Evolutionary conservation across 2,113 vertebrate genomes (phyloP), one percentile per base, ranked within the genome.

Genomic region (Serinus canaria): DNA sequence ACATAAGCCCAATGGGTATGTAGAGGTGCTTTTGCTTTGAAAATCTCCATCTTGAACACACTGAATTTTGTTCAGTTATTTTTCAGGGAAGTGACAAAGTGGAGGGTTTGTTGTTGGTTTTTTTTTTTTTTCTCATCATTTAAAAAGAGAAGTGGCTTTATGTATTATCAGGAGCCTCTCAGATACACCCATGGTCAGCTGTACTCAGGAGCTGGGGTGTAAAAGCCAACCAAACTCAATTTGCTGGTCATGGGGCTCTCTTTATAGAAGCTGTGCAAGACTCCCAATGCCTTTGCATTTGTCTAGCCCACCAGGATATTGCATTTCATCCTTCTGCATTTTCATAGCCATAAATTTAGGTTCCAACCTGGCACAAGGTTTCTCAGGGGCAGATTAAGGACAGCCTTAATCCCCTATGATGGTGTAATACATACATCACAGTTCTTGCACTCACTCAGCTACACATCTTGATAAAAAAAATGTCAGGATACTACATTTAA

Each of bases 21-120:
- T 9, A 73, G 22, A 88, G 72, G 14, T 27, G 35, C 21, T 44
- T 75, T 83, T 66, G 31, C 28, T 83, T 91, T 81, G 55, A 44
- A 24, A 64, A 50, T 8, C 14, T 87, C 41, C 11, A 27, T 47
- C 52, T 72, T 44, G 43, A 80, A 37, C 7, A 37, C 4, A 15
- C 0, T 49, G 59, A 33, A n/a, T 72, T 69, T 64, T 74, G 15
- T 37, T 73, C 37, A 23, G 5, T 10, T 66, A 13, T 23, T 74
- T 83, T 92, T 66, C 41, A 52, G 39, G 28, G 44, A 43, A 75
- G 15, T 13, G 37, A 19, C 11, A 46, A 70, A 88, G 33, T 12
- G 14, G 2, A 10, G 1, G 0, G 1, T 43, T 68, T 41, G 55
- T 56, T 56, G 17, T 17, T 50, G 13, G 16, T 1, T 1, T 2